A percentile compares a stretch with the other conserved stretches of the same genome.
Evolutionary conservation across 2,797 vertebrate genomes (phyloP).

Genomic region (Oophaga sylvatica): DNA sequence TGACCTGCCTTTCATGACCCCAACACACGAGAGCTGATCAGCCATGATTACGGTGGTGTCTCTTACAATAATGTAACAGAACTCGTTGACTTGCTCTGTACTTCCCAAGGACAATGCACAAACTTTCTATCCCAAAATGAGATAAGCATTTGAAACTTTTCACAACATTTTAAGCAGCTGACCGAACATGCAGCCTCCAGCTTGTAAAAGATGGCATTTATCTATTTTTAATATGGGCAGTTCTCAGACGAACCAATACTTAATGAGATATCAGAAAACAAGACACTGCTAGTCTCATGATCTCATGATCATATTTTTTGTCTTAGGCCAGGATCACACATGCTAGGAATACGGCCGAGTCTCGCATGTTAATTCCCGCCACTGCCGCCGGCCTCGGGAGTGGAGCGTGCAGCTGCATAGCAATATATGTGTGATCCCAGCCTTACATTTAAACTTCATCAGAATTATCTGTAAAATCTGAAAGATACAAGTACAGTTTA

Average conservation of each 20-base stretch:
- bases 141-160: slow-evolving; percentile 4
- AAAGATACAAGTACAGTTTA: not conserved
- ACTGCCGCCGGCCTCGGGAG: no score
- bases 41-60: not conserved
- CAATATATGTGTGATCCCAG: no score
- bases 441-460: not conserved
- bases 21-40: not conserved
- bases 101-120: not conserved
- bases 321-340: not conserved
- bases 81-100: not conserved
- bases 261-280: not conserved
- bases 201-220: not conserved
- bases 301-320: not conserved
- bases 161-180: slow-evolving; percentile 51
- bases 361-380: no score
- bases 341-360: no score
- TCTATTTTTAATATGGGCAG: not conserved
- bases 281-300: not conserved
- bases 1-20: not conserved
- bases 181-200: not conserved
- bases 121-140: slow-evolving; percentile 11
- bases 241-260: not conserved
- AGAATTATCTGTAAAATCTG: not conserved
- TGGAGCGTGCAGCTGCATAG: no score
- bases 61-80: not conserved